These are phyloP conservation scores for Carcharodon carcharias DNA, from an alignment of 2,797 vertebrate species.

Conservation along the genomic window DNA sequence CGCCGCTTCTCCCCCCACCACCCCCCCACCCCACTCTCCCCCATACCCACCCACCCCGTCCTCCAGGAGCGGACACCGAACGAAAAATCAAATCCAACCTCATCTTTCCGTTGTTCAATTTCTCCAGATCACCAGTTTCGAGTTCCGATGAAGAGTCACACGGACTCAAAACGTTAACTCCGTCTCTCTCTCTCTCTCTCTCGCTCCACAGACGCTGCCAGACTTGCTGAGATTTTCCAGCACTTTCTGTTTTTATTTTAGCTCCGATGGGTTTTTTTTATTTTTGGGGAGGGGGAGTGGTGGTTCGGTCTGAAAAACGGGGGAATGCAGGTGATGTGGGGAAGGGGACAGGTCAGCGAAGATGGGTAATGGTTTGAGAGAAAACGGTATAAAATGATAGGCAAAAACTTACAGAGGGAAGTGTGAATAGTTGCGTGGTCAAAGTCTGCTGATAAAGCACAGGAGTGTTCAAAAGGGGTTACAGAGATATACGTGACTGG, in stretches of 20 bases:
- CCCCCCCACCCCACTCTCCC: too few relatives aligned
- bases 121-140: too few relatives aligned
- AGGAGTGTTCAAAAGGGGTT: background rate
- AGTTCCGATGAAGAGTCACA: too few relatives aligned
- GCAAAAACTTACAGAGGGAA: too few relatives aligned
- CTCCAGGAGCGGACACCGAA: background rate
- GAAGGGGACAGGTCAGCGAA: background rate
- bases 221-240: too few relatives aligned
- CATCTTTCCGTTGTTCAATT: background rate
- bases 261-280: too few relatives aligned
- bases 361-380: background rate
- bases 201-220: too few relatives aligned
- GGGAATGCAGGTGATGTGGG: background rate
- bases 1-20: background rate
- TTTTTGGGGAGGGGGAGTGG: too few relatives aligned
- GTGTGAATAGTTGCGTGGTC: background rate
- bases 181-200: too few relatives aligned
- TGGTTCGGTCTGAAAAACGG: background rate
- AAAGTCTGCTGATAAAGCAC: background rate
- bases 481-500: background rate
- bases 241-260: too few relatives aligned
- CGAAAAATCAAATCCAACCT: background rate
- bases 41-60: too few relatives aligned
- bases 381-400: background rate
- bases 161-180: too few relatives aligned